Evolutionary conservation across 2,797 vertebrate genomes (phyloP), one percentile per base, ranked within the genome.

Genomic region (Gambusia yucatana): DNA sequence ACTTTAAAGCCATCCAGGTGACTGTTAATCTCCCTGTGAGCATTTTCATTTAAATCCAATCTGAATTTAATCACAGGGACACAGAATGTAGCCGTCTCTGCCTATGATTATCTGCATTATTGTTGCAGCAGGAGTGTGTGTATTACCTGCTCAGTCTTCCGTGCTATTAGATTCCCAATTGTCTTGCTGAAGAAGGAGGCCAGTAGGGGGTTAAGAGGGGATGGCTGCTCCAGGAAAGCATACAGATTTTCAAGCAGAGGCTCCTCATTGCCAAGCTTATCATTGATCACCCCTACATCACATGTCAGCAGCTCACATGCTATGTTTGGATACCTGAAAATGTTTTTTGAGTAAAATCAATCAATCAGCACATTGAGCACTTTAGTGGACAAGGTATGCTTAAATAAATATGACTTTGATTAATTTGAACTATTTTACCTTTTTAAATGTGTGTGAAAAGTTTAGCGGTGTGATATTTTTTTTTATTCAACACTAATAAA

Each of bases 111-210:
- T 75, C 71, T 65, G 50, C 69, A 77, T 82, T 84, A 75, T 83
- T 86, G 80, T 69, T 75, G 28, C 30, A 28, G 59, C 72, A 22
- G 30, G 28, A 6, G 47, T 71, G 63, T 28, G 28, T 47, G 77
- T 73, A 28, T 74, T 91, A 99, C 98, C 97, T 99, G 98, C 57
- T 99, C 98, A 0, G 98, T 98, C 94, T 99, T 99, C 48, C 98
- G 96, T 67, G 97, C 96, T 71, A 99, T 98, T 88, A 99, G 97
- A 87, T 97, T 98, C 82, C 98, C 98, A 47, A 98, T 97, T 73
- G 98, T 98, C 94, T 99, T 99, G 96, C 98, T 99, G 93, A 99
- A 99, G 95, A 99, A 99, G 81, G 98, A 99, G 83, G 98, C 98
- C 39, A 99, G 97, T 88, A 99, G 95, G 30, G 98, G 98, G 90